phyloP scores from a whole-genome alignment of 2,888 invertebrate species.

The Bruchidius siliquastri region DNA sequence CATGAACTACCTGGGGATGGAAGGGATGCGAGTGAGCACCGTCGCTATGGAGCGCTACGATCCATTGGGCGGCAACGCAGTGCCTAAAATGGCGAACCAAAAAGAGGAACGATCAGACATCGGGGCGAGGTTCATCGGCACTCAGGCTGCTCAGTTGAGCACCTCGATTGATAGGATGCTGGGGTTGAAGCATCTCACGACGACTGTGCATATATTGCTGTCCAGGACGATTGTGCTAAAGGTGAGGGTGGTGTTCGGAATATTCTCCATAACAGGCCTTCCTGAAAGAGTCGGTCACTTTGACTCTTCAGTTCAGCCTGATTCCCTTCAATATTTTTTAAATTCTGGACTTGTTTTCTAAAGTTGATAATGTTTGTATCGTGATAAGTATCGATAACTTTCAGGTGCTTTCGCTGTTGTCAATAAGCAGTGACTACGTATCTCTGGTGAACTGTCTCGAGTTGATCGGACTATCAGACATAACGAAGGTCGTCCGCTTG shows the following conservation, averaged over 20 bases:
- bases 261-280: too few species aligned
- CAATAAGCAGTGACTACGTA: slow-evolving; percentile 35
- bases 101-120: slow-evolving; percentile 23
- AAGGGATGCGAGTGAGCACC: slow-evolving; percentile 40
- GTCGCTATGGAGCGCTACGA: slow-evolving; percentile 51
- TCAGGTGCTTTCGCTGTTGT: slow-evolving; percentile 46
- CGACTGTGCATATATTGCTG: slow-evolving; percentile 52
- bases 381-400: too few species aligned
- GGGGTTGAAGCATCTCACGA: slow-evolving; percentile 51
- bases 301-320: too few species aligned
- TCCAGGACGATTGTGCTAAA: slow-evolving; percentile 55
- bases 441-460: slow-evolving; percentile 40
- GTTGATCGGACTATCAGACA: slow-evolving; percentile 52
- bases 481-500: slow-evolving; percentile 54
- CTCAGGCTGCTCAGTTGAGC: slow-evolving; percentile 50
- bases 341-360: too few species aligned
- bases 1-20: slow-evolving; percentile 40
- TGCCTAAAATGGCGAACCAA: slow-evolving; percentile 42
- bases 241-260: slow-evolving; percentile 18
- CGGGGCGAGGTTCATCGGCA: slow-evolving; percentile 36
- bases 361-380: too few species aligned
- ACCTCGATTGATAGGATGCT: slow-evolving; percentile 50
- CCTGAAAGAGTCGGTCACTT: too few species aligned
- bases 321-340: too few species aligned
- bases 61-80: slow-evolving; percentile 51